phyloP scores from a whole-genome alignment of 1,140 invertebrate species.

The Coboldia fuscipes region DNA sequence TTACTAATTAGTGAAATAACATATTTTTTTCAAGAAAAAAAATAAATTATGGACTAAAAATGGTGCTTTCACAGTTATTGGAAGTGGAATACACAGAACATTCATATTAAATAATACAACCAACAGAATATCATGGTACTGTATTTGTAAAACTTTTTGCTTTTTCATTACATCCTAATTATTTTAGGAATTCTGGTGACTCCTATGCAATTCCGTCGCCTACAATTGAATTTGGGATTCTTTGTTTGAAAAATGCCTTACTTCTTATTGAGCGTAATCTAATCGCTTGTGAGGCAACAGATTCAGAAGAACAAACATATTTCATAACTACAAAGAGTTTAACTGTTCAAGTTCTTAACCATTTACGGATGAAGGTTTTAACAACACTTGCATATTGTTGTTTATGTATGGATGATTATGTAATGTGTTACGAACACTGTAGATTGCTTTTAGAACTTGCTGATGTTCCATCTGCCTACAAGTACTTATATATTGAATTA shows the following conservation, averaged over 20 bases:
- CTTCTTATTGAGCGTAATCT: conserved; percentile 21
- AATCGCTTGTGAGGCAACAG: background rate
- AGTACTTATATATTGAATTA: conserved; percentile 1
- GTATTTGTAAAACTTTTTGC: background rate
- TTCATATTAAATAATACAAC: conserved; percentile 6
- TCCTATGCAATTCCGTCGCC: conserved; percentile 64
- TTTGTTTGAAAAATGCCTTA: conserved; percentile 73
- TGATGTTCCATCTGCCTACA: background rate
- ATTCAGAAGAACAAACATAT: background rate
- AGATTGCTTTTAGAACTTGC: background rate
- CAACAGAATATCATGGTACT: background rate
- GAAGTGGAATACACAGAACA: conserved; percentile 37
- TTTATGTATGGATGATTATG: conserved; percentile 62
- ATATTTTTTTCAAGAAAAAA: conserved; percentile 3
- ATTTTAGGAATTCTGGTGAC: conserved; percentile 30
- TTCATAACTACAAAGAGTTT: conserved; percentile 16
- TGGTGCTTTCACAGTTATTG: conserved; percentile 36
- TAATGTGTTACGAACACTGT: conserved; percentile 20
- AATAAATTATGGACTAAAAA: conserved; percentile 22
- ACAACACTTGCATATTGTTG: conserved; percentile 43
- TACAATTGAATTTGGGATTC: conserved; percentile 71
- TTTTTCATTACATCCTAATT: background rate
- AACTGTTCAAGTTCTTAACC: conserved; percentile 22
- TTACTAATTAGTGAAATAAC: conserved; percentile 3
- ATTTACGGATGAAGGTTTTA: conserved; percentile 15